Evolutionary conservation across 2,113 vertebrate genomes (phyloP).

Genomic region (Pseudolaguvia tuberculata): DNA sequence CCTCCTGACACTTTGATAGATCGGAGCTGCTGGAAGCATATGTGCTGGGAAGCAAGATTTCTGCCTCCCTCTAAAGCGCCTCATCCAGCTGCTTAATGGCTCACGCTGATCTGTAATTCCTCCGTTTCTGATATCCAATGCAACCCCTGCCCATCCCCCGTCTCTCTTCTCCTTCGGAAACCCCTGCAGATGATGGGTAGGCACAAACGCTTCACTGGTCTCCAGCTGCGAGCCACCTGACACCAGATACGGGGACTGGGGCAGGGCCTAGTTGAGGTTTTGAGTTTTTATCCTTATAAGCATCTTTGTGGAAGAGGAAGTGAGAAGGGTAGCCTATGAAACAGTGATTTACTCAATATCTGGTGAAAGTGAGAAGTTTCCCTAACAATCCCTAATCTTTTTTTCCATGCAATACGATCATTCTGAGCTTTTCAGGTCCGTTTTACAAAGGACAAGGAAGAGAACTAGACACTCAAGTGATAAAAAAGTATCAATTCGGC

Average conservation of each 20-base stretch:
- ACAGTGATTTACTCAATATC: conserved; percentile 21
- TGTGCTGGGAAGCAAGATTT: conserved; percentile 51
- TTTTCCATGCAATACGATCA: background rate
- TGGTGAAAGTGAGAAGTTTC: conserved; percentile 6
- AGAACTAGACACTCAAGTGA: conserved; percentile 14
- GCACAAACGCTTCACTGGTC: conserved; percentile 14
- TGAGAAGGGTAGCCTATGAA: background rate
- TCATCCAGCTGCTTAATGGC: conserved; percentile 47
- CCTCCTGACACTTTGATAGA: conserved; percentile 67
- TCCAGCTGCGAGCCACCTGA: conserved; percentile 42
- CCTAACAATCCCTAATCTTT: conserved; percentile 4
- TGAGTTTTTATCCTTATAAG: conserved; percentile 24
- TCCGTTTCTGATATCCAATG: conserved; percentile 33
- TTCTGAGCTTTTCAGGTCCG: conserved; percentile 8
- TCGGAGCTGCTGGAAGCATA: conserved; percentile 63
- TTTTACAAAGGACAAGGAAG: conserved; percentile 8
- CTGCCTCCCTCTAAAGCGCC: conserved; percentile 17
- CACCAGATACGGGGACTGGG: conserved; percentile 22
- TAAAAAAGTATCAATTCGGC: conserved; percentile 19
- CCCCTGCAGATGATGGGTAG: conserved; percentile 30
- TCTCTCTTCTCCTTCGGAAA: conserved; percentile 18
- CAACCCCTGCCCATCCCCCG: background rate
- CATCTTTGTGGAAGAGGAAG: background rate
- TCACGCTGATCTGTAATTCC: conserved; percentile 38
- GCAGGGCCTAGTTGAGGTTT: conserved; percentile 14